Base-by-base conservation (phyloP, 2,113 vertebrate genomes). In the Xyliphius kryptos region DNA sequence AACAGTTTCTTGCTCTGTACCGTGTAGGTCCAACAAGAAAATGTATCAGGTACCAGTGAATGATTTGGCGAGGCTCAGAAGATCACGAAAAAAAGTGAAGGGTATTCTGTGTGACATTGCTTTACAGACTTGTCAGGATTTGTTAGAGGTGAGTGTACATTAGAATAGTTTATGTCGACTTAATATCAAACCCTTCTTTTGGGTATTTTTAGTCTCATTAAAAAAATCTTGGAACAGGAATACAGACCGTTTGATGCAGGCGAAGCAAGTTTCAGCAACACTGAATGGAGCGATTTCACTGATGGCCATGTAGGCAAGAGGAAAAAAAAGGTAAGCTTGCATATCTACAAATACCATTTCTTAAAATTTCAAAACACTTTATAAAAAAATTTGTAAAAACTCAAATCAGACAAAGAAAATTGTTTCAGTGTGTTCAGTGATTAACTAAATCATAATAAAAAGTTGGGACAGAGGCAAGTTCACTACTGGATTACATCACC, bases 21-120 rank as follows among this genome's bases (percentile, higher is more conserved):
- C 13, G 56, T 66, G 12, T 50, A 77, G 69, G 47, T 19, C 26
- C 20, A 54, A 73, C 82, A 91, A 80, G n/a, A n/a, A n/a, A 73
- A 93, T 94, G 92, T 91, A 89, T 86, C 92, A 93, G 80, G 81
- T 90, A 74, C 91, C 92, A 67, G 91, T 94, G 73, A 86, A 87
- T 77, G 91, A 92, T 76, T 79, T 92, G 76, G 88, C 90, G 59
- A 91, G 71, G 77, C 86, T 94, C 75, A 84, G 92, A 75, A 89
- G 87, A 79, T 88, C 90, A 52, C 83, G 92, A 37, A 92, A 89
- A 79, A 88, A 82, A 67, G 91, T 93, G 63, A 94, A 94, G 74
- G 72, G 79, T 56, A 90, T 94, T 75, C 83, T 94, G 68, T 76
- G 82, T 78, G 88, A 92, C 70, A 87, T 93, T 75, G 92, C 91